Base-by-base conservation (phyloP, 2,797 vertebrate species). In the Calcarius lapponicus region DNA sequence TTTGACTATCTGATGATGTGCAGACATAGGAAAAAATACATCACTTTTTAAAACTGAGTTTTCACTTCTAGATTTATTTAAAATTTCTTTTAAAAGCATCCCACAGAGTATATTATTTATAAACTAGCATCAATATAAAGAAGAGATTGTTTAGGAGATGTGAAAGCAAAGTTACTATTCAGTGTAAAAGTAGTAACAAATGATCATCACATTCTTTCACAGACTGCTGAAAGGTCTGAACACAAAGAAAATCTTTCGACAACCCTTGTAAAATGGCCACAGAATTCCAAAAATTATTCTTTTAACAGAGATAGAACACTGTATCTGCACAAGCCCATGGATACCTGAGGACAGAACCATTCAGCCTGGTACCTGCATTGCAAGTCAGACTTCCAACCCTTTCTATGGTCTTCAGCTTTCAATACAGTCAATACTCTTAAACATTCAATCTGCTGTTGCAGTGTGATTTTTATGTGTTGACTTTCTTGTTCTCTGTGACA, bases 401-500 rank as follows among this genome's bases (percentile, higher is more conserved):
- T 86, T 76, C 78, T 54, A 16, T n/a, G 29, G 42, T 50, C 31
- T 84, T 62, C 42, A 65, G 80, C 62, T 79, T 86, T 79, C 89
- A 57, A 47, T 45, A 83, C 40, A 72, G 47, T 75, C 81, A 84
- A 65, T 79, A 72, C 21, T 42, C 53, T 80, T 54, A 75, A 58
- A 71, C 60, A 75, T 89, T 93, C 64, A 65, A 85, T 87, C 79
- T 80, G 69, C 53, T 64, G 32, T 60, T 79, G 70, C 9, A 1
- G 26, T 57, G 26, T 57, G 91, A 74, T 75, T 89, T 72, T 32
- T 78, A 45, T 53, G 43, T 40, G 66, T 79, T 76, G 71, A 72
- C 62, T 91, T 71, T 75, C 65, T 86, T 58, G 40, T 73, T 91
- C 80, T 86, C 76, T 64, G 62, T 72, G 69, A 93, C 76, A 87